Evolutionary conservation across 1,140 invertebrate species (phyloP).

Genomic region (Neodiprion fabricii): DNA sequence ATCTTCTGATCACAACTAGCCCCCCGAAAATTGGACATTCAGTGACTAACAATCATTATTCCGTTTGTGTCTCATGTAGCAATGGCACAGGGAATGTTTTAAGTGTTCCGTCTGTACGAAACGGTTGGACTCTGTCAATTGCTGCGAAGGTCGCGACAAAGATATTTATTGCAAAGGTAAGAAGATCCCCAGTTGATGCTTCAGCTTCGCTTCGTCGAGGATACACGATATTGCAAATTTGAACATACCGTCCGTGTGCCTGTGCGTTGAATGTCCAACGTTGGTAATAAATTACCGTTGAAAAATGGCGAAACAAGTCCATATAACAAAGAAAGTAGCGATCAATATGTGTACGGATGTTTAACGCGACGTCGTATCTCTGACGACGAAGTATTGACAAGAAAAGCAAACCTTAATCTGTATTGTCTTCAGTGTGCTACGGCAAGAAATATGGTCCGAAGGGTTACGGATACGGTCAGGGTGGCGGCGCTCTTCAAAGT

Average conservation of each 20-base stretch:
- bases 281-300: too few relatives aligned
- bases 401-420: slow-evolving; percentile 38
- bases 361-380: neutral
- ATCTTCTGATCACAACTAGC: neutral
- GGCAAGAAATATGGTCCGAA: slow-evolving; percentile 93
- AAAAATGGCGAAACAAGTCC: too few relatives aligned
- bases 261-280: too few relatives aligned
- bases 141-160: slow-evolving; percentile 94
- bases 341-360: too few relatives aligned
- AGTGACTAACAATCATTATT: slow-evolving; percentile 51
- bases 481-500: slow-evolving; percentile 88
- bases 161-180: slow-evolving; percentile 98
- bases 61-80: slow-evolving; percentile 55
- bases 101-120: slow-evolving; percentile 93
- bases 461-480: slow-evolving; percentile 92
- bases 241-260: too few relatives aligned
- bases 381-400: neutral
- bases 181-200: slow-evolving; percentile 28
- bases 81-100: slow-evolving; percentile 94
- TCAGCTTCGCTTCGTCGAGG: neutral
- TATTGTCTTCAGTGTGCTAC: slow-evolving; percentile 82
- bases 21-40: neutral
- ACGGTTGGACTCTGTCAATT: slow-evolving; percentile 94
- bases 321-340: too few relatives aligned
- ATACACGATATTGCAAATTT: neutral